Conservation (phyloP, 2,113 vertebrate genomes). For the human region DNA sequence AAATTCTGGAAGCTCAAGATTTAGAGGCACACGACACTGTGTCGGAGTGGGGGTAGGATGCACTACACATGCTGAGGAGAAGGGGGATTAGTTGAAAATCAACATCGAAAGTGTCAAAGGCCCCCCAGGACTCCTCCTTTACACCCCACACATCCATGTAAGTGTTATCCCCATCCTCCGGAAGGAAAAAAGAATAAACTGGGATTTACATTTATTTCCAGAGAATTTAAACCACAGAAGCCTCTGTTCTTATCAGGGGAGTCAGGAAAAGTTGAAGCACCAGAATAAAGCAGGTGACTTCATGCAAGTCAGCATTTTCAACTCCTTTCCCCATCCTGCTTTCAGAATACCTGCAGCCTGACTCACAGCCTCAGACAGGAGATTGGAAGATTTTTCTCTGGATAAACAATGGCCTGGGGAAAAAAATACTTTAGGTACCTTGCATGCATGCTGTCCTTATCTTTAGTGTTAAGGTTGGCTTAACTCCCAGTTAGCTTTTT, state of each 20-base stretch:
- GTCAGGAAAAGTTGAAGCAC: not conserved
- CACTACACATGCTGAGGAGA: not conserved
- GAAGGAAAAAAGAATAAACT: not conserved
- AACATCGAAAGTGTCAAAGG: not conserved
- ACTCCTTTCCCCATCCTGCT: not conserved
- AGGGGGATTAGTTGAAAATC: not conserved
- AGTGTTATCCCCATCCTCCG: not conserved
- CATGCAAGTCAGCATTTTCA: not conserved
- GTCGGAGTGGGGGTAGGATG: not conserved
- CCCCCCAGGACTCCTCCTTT: not conserved
- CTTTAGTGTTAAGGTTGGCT: not conserved
- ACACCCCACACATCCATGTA: not conserved
- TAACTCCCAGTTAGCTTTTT: constrained; percentile 12
- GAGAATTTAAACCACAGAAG: not conserved
- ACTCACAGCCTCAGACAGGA: not conserved
- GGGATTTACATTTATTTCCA: not conserved
- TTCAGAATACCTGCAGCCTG: constrained; percentile 2
- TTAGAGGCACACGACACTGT: not conserved
- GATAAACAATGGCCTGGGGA: not conserved
- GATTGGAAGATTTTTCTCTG: constrained; percentile 32
- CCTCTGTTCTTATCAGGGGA: not conserved
- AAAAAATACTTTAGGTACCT: not conserved
- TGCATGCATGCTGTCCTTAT: not conserved
- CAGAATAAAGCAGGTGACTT: not conserved
- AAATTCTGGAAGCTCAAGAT: not conserved